phyloP scores from a whole-genome alignment of 2,888 invertebrate species.

The Apodemia mormo region DNA sequence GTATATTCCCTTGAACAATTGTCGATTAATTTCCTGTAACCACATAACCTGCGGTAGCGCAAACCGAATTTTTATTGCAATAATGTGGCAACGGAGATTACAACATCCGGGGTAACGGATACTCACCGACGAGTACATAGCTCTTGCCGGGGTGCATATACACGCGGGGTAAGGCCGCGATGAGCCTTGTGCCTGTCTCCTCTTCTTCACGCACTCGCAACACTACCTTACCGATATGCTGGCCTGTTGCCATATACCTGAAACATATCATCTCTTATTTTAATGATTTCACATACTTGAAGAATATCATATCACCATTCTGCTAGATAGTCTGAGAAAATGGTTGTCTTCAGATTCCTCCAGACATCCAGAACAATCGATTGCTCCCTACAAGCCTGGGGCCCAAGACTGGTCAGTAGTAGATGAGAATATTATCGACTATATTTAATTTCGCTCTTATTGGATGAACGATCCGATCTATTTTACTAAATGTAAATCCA shows the following conservation, averaged over 20 bases:
- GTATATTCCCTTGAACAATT: too few relatives aligned
- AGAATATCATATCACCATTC: background rate
- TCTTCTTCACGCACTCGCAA: conserved; percentile 94
- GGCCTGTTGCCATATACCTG: conserved; percentile 97
- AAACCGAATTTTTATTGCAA: background rate
- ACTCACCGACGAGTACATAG: conserved; percentile 87
- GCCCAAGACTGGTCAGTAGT: too few relatives aligned
- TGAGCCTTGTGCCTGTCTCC: conserved; percentile 71
- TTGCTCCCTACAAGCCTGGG: too few relatives aligned
- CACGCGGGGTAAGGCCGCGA: conserved; percentile 91
- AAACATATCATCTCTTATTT: background rate
- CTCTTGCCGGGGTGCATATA: conserved; percentile 90
- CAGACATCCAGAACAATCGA: too few relatives aligned
- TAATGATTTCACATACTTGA: background rate
- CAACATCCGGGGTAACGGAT: conserved; percentile 29
- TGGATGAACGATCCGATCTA: too few relatives aligned
- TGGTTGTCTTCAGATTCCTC: too few relatives aligned
- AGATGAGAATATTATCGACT: too few relatives aligned
- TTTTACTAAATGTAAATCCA: too few relatives aligned
- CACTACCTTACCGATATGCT: conserved; percentile 98
- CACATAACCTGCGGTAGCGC: background rate
- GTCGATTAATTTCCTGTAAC: background rate
- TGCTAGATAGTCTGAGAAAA: conserved; percentile 36
- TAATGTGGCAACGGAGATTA: too few relatives aligned
- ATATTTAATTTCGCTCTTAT: too few relatives aligned